phyloP scores from a whole-genome alignment of 2,888 invertebrate species.

The Galerucella calmariensis region DNA sequence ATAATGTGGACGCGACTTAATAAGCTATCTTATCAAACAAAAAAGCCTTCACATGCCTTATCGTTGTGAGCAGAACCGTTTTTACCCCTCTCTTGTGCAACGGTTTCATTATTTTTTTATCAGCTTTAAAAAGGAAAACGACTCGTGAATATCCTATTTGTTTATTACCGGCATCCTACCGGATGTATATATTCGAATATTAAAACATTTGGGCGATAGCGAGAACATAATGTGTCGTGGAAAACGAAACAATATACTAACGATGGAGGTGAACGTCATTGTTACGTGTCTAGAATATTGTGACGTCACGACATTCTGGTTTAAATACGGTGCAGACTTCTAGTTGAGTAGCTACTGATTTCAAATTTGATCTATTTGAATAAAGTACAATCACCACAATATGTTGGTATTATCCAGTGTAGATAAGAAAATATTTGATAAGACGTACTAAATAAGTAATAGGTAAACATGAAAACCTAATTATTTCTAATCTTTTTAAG shows the following conservation, averaged over 20 bases:
- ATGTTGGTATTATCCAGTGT: too few species aligned
- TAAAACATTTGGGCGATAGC: constrained; percentile 30
- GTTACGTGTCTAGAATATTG: constrained; percentile 51
- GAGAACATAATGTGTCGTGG: constrained; percentile 20
- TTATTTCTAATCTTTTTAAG: too few species aligned
- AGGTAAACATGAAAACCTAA: too few species aligned
- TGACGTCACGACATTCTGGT: constrained; percentile 50
- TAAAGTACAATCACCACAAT: too few species aligned
- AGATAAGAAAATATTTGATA: too few species aligned
- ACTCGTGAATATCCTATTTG: constrained; percentile 19
- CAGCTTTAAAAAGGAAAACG: constrained; percentile 9
- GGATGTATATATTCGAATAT: constrained; percentile 31
- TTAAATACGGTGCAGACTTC: constrained; percentile 30
- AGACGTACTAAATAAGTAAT: too few species aligned
- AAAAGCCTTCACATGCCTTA: neutral
- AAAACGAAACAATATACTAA: constrained; percentile 40
- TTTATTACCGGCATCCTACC: constrained; percentile 25
- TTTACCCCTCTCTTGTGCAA: neutral
- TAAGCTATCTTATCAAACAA: neutral
- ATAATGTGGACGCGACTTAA: too few species aligned
- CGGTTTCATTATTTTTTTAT: constrained; percentile 4
- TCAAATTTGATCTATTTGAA: neutral
- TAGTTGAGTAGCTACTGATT: neutral
- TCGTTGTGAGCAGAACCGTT: neutral
- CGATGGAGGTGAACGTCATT: constrained; percentile 45